A percentile compares a stretch with the other conserved stretches of the same genome.
Evolutionary conservation across 1,140 invertebrate genomes (phyloP).

Genomic region (Brachionus koreanus): DNA sequence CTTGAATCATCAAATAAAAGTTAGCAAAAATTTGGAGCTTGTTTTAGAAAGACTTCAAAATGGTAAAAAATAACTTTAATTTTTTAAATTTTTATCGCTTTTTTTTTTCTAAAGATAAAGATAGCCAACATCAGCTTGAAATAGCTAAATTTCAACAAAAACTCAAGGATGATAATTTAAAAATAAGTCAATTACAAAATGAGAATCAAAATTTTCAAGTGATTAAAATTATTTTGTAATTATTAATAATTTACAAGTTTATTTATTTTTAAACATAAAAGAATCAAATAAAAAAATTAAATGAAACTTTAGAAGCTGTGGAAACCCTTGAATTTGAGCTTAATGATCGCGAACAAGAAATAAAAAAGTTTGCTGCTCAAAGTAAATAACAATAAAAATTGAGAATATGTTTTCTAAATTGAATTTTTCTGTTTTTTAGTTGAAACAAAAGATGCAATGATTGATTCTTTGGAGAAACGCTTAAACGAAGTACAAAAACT

Average conservation of each 20-base stretch:
- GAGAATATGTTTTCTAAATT: neutral
- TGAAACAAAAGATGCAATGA: constrained; percentile 22
- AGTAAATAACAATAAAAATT: neutral
- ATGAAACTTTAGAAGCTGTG: constrained; percentile 31
- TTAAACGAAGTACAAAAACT: constrained; percentile 36
- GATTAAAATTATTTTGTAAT: neutral
- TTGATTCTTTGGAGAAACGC: constrained; percentile 32
- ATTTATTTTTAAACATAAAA: neutral
- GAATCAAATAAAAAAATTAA: constrained; percentile 22
- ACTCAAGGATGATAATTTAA: neutral
- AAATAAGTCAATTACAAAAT: constrained; percentile 29
- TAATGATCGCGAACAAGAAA: constrained; percentile 17
- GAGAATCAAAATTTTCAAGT: constrained; percentile 40
- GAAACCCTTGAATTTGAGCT: constrained; percentile 25
- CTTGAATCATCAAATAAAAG: constrained; percentile 40
- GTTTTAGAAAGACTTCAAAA: constrained; percentile 42
- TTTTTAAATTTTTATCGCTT: neutral
- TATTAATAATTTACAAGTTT: neutral
- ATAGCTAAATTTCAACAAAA: constrained; percentile 19
- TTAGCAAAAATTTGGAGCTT: constrained; percentile 41
- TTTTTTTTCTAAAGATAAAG: constrained; percentile 18
- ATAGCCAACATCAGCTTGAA: constrained; percentile 20
- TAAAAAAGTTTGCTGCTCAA: constrained; percentile 1
- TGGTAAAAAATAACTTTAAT: neutral
- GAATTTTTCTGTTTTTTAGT: neutral